phyloP scores from a whole-genome alignment of 2,888 invertebrate species.

The Alentia gelatinosa region DNA sequence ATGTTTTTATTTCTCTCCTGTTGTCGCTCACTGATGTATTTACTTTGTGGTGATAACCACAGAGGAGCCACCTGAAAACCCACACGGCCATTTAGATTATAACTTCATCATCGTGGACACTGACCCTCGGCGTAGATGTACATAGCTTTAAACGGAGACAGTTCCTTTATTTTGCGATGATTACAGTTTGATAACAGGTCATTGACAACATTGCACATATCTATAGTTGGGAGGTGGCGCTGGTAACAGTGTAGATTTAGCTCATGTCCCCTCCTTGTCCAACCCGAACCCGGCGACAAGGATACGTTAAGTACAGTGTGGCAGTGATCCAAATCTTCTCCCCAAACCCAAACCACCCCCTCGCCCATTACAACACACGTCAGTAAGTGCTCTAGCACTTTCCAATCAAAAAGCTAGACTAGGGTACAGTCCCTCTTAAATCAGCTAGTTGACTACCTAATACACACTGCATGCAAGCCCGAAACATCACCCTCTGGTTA shows the following conservation, averaged over 20 bases:
- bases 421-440: not conserved
- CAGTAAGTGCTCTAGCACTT: slow-evolving; percentile 15
- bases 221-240: not conserved
- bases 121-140: too few species aligned
- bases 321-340: slow-evolving; percentile 32
- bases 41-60: too few species aligned
- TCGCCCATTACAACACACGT: not conserved
- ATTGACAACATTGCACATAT: slow-evolving; percentile 20
- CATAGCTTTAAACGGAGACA: too few species aligned
- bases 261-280: not conserved
- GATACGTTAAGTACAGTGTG: slow-evolving; percentile 30
- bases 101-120: too few species aligned
- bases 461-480: slow-evolving; percentile 33
- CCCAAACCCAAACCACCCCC: not conserved
- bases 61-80: too few species aligned
- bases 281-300: not conserved
- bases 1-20: too few species aligned
- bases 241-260: slow-evolving; percentile 44
- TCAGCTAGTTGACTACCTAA: slow-evolving; percentile 14
- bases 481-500: not conserved
- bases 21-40: too few species aligned
- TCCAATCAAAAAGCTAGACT: slow-evolving; percentile 21
- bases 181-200: not conserved
- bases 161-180: too few species aligned
- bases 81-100: too few species aligned